A percentile compares a stretch with the other conserved stretches of the same genome.
Evolutionary conservation across 2,113 vertebrate species (phyloP).

Genomic region (Ochotona curzoniae): DNA sequence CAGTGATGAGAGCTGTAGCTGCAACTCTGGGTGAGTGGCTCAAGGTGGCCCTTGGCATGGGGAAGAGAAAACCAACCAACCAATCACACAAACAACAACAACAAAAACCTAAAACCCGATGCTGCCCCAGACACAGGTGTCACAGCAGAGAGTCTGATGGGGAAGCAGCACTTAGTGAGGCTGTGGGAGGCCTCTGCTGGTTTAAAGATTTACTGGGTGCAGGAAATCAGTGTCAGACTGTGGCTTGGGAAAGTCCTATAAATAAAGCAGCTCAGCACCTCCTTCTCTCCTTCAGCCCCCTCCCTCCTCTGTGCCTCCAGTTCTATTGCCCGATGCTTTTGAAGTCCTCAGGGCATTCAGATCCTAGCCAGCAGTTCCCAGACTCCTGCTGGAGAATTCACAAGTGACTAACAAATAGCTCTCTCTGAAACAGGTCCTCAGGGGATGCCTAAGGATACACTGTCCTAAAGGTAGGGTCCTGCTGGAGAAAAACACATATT

Average conservation of each 20-base stretch:
- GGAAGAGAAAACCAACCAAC: neutral
- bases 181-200: neutral
- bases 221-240: neutral
- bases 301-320: neutral
- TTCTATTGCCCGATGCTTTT: neutral
- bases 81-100: no score
- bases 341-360: conserved; percentile 24
- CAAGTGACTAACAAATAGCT: conserved; percentile 7
- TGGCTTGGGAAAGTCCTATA: neutral
- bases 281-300: neutral
- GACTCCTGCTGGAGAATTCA: conserved; percentile 15
- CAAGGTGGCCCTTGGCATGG: neutral
- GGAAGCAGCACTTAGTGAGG: neutral
- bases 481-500: neutral
- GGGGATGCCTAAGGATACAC: neutral
- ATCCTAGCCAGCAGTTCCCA: neutral
- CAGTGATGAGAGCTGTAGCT: neutral
- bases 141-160: neutral
- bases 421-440: conserved; percentile 10
- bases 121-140: neutral
- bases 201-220: neutral
- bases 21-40: neutral
- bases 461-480: neutral
- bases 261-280: neutral
- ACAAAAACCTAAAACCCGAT: neutral